Conservation (phyloP, 2,797 vertebrate genomes). For the Sebastolobus altivelis region DNA sequence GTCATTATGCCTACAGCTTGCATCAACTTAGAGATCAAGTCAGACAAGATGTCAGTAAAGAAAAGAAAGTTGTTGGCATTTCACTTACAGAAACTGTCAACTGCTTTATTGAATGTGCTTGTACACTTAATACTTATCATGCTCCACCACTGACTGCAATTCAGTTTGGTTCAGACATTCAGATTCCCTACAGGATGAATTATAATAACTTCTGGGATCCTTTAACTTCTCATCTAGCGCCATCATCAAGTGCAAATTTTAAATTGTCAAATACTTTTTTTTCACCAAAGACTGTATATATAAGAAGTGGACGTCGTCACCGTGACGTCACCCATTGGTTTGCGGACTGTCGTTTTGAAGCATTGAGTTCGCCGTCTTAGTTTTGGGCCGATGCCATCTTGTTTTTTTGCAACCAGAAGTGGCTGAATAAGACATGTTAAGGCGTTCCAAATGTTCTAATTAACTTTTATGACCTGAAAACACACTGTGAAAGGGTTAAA, state of each 20-base stretch:
- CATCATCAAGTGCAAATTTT: background rate
- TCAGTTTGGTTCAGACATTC: background rate
- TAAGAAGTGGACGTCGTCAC: background rate
- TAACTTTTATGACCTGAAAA: background rate
- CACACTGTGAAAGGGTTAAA: too few species aligned
- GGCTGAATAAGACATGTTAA: background rate
- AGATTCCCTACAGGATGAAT: background rate
- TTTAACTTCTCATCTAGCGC: background rate
- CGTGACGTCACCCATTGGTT: background rate
- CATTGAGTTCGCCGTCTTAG: background rate
- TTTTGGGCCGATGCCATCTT: background rate
- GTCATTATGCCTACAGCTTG: background rate
- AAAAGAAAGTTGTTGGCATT: background rate
- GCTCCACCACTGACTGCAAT: background rate
- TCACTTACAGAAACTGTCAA: background rate
- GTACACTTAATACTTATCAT: background rate
- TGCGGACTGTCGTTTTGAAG: background rate
- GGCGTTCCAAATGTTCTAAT: too few species aligned
- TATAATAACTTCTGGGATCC: background rate
- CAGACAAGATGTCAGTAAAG: too few species aligned
- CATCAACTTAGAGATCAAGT: too few species aligned
- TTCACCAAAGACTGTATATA: background rate
- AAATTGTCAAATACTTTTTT: background rate
- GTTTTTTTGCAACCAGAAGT: background rate
- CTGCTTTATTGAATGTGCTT: background rate